Evolutionary conservation across 2,888 invertebrate species (phyloP).

Genomic region (Rhynchonema sp.): DNA sequence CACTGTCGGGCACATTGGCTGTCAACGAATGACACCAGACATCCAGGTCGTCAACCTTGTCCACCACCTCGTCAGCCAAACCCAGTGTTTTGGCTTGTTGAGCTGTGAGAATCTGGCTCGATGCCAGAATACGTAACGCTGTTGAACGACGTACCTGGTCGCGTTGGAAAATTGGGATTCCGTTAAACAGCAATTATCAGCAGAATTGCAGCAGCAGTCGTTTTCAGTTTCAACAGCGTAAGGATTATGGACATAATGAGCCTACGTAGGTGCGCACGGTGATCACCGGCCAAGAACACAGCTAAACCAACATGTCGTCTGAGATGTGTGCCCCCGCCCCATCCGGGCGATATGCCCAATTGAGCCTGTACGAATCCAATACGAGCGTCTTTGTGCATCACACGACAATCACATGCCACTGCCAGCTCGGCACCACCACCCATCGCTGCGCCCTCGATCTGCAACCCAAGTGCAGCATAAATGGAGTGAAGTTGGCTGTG

Average conservation of each 20-base stretch:
- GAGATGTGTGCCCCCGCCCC: neutral
- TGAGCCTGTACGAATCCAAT: conserved; percentile 9
- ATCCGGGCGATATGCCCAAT: conserved; percentile 5
- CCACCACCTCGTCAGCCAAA: neutral
- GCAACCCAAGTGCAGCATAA: too few relatives aligned
- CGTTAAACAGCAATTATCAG: too few relatives aligned
- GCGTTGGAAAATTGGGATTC: too few relatives aligned
- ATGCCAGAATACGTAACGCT: neutral
- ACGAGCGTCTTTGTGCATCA: conserved; percentile 30
- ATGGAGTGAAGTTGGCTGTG: too few relatives aligned
- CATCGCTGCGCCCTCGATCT: conserved; percentile 35
- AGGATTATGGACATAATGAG: too few relatives aligned
- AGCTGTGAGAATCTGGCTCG: neutral
- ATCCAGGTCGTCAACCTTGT: neutral
- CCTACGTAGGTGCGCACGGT: too few relatives aligned
- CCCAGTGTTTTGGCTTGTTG: neutral
- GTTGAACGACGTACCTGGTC: too few relatives aligned
- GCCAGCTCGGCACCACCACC: conserved; percentile 40
- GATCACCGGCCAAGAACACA: too few relatives aligned
- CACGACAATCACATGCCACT: conserved; percentile 35
- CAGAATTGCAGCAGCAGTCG: too few relatives aligned
- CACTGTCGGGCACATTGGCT: neutral
- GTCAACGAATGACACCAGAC: neutral
- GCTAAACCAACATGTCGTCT: neutral
- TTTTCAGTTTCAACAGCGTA: too few relatives aligned